Evolutionary conservation across 2,797 vertebrate genomes (phyloP).

Genomic region (Sciaenops ocellatus): DNA sequence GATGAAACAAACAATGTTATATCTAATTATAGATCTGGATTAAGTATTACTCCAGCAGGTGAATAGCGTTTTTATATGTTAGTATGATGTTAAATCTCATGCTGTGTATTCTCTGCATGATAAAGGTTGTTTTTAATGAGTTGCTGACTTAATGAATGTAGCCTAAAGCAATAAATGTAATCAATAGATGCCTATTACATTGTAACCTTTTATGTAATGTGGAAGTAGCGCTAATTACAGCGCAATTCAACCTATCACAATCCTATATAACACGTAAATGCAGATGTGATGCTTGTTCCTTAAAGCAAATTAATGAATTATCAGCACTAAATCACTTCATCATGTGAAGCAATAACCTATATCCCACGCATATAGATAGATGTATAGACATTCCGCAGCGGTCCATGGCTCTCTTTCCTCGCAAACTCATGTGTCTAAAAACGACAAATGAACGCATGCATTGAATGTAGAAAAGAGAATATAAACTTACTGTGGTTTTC

Average conservation of each 20-base stretch:
- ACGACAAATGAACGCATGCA: not conserved
- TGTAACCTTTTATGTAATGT: conserved; percentile 26
- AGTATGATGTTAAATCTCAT: not conserved
- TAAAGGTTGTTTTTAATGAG: not conserved
- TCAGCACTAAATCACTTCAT: conserved; percentile 10
- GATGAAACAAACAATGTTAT: not conserved
- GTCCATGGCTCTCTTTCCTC: not conserved
- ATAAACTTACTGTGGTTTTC: conserved; percentile 72
- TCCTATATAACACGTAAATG: not conserved
- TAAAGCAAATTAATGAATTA: not conserved
- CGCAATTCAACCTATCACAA: not conserved
- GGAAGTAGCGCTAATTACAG: not conserved
- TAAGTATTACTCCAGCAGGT: not conserved
- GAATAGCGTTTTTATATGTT: not conserved
- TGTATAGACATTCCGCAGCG: conserved; percentile 4
- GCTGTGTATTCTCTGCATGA: not conserved
- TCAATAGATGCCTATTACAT: not conserved
- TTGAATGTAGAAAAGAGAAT: not conserved
- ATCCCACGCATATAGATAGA: not conserved
- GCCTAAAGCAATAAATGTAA: not conserved
- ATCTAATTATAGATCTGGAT: not conserved
- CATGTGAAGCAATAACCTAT: not conserved
- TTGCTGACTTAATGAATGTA: not conserved
- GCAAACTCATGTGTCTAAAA: not conserved
- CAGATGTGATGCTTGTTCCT: not conserved